Percentiles rank a stretch among this genome's conserved stretches.
Evolutionary conservation across 1,140 invertebrate species (phyloP).

Genomic region (Palaemon carinicauda): DNA sequence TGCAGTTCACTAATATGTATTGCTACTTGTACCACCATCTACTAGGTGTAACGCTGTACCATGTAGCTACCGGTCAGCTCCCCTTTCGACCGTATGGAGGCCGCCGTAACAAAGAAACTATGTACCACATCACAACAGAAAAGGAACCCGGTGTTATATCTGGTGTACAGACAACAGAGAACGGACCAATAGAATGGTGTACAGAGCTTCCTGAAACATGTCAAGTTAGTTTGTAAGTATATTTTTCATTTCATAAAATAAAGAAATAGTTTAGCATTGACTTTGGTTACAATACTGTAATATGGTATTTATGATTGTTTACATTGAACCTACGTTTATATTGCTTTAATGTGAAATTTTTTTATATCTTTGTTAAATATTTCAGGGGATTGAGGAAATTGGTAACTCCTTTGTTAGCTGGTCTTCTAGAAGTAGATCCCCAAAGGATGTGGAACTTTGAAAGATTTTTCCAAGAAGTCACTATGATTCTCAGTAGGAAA

Average conservation of each 20-base stretch:
- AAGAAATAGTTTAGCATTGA: too few relatives aligned
- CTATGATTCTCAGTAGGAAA: conserved; percentile 67
- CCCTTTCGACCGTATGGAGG: conserved; percentile 95
- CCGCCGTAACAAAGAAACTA: conserved; percentile 92
- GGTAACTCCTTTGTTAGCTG: conserved; percentile 87
- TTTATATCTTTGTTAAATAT: not conserved
- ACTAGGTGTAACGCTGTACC: conserved; percentile 86
- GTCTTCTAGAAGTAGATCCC: conserved; percentile 87
- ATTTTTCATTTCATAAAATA: not conserved
- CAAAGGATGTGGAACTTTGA: conserved; percentile 94
- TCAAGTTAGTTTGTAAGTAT: conserved; percentile 62
- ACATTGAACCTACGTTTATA: too few relatives aligned
- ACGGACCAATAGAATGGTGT: conserved; percentile 92
- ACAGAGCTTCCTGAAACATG: conserved; percentile 85
- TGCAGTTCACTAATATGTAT: too few relatives aligned
- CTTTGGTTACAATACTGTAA: too few relatives aligned
- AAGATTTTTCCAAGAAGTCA: conserved; percentile 86
- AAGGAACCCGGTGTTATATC: conserved; percentile 95
- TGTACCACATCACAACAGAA: conserved; percentile 92
- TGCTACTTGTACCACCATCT: not conserved
- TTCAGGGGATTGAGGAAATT: conserved; percentile 79
- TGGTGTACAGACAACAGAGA: conserved; percentile 87
- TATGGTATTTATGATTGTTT: not conserved
- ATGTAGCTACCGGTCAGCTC: conserved; percentile 93
- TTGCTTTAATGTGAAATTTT: too few relatives aligned